These are phyloP conservation scores for Diogma glabrata DNA, from an alignment of 2,888 invertebrate genomes.

Conservation along the genomic window DNA sequence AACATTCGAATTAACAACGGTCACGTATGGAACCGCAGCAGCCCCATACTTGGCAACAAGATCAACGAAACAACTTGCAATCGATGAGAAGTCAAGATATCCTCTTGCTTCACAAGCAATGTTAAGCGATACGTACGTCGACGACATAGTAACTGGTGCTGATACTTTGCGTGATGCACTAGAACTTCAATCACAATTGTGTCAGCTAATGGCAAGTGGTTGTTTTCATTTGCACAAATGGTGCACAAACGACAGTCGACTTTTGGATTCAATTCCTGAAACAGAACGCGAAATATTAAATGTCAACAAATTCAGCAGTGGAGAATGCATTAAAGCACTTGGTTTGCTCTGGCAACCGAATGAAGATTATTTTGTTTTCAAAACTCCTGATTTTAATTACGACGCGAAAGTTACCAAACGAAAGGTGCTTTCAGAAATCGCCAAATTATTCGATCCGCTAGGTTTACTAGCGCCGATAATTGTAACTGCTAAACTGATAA, in stretches of 20 bases:
- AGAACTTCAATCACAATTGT: not conserved
- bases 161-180: constrained; percentile 10
- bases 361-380: not conserved
- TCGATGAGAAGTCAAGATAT: constrained; percentile 14
- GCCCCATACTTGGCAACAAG: constrained; percentile 11
- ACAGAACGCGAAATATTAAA: not conserved
- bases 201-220: not conserved
- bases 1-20: constrained; percentile 10
- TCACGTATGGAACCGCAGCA: constrained; percentile 14
- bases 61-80: constrained; percentile 15
- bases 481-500: not conserved
- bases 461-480: not conserved
- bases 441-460: not conserved
- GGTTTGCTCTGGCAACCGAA: not conserved
- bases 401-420: not conserved
- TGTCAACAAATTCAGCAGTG: not conserved
- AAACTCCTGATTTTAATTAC: not conserved
- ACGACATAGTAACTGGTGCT: constrained; percentile 16
- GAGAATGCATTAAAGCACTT: not conserved
- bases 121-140: constrained; percentile 17
- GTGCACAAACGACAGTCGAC: not conserved
- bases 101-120: constrained; percentile 13
- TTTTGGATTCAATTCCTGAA: not conserved
- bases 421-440: not conserved
- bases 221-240: no score